Evolutionary conservation across 2,888 invertebrate species (phyloP).

Genomic region (Drosophila neotestacea): DNA sequence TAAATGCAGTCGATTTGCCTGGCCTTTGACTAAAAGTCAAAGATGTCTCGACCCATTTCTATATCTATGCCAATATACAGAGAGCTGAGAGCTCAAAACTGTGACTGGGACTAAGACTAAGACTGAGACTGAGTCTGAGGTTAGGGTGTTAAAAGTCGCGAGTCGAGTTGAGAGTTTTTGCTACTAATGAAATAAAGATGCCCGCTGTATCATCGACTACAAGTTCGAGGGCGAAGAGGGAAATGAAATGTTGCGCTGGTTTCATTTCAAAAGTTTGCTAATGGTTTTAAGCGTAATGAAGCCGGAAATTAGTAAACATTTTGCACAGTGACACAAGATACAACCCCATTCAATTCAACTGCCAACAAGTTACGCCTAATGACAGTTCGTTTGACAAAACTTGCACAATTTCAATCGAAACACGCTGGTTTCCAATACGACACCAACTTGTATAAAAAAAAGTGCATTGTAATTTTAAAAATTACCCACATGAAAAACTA

Average conservation of each 20-base stretch:
- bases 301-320: slow-evolving; percentile 79
- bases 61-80: slow-evolving; percentile 36
- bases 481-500: too few relatives aligned
- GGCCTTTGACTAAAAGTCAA: slow-evolving; percentile 36
- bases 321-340: slow-evolving; percentile 50
- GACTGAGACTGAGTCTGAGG: not conserved
- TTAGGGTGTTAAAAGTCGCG: slow-evolving; percentile 47
- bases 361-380: too few relatives aligned
- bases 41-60: slow-evolving; percentile 35
- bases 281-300: slow-evolving; percentile 79
- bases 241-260: slow-evolving; percentile 35
- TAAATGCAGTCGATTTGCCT: slow-evolving; percentile 44
- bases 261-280: slow-evolving; percentile 76
- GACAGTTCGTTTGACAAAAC: too few relatives aligned
- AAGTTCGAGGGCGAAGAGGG: not conserved
- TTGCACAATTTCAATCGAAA: too few relatives aligned
- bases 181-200: slow-evolving; percentile 70
- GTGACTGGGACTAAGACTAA: not conserved
- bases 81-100: not conserved
- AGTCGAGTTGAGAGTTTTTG: slow-evolving; percentile 46
- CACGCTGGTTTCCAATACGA: too few relatives aligned
- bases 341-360: not conserved
- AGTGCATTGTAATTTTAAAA: too few relatives aligned
- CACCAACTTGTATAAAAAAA: too few relatives aligned
- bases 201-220: slow-evolving; percentile 30